Base-by-base conservation (phyloP, 2,888 invertebrate species). In the Orthonychiurus folsomi region DNA sequence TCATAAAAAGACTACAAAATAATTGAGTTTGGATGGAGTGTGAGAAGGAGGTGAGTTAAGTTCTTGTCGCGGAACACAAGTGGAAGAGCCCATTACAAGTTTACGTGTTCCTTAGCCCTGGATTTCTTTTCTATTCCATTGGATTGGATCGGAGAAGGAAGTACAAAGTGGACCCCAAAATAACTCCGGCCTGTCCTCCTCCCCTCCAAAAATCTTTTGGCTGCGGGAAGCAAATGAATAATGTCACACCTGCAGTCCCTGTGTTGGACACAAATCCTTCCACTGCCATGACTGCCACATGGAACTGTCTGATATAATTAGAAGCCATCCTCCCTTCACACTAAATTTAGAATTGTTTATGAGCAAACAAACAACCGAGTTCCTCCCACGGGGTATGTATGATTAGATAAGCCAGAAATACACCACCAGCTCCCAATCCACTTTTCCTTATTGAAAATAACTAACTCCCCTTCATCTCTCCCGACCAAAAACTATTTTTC, bases 261-360 rank as follows among this genome's bases (percentile, higher is more conserved):
- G 37, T 9, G 37, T 37, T 37, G 37, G 5, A 37, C 37, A 37
- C 9, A 37, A n/a, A n/a, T n/a, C n/a, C n/a, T n/a, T n/a, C n/a
- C n/a, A n/a, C n/a, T n/a, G n/a, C n/a, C n/a, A n/a, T n/a, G n/a
- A n/a, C n/a, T n/a, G n/a, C n/a, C n/a, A n/a, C n/a, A n/a, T n/a
- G n/a, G n/a, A n/a, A n/a, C n/a, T 37, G 53, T 56, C 58, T 56
- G 62, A 56, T 63, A 63, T 63, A 63, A 63, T 63, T 63, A 63
- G 63, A 63, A 59, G 55, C 26, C 53, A 50, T 63, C 54, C 27
- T 50, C 58, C 21, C 63, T n/a, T n/a, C 55, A 50, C 54, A 50
- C 63, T 65, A 65, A 63, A 65, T 65, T 63, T 65, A 65, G 65
- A 65, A 59, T 65, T 65, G 65, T 65, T 65, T 65, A 65, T 65